phyloP scores from a whole-genome alignment of 2,888 invertebrate species.

The Aphrophora alni region DNA sequence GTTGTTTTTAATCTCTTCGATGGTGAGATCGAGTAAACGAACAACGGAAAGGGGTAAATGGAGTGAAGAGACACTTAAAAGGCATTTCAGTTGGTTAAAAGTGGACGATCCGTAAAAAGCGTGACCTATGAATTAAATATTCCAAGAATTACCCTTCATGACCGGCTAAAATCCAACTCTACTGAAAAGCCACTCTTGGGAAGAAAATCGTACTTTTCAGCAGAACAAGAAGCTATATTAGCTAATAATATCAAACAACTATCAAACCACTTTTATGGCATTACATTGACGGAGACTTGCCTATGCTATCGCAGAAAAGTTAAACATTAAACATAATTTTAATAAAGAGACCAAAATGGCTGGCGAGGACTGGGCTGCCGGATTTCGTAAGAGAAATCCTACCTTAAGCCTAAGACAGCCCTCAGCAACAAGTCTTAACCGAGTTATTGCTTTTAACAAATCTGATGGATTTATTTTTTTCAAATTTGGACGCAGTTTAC shows the following conservation, averaged over 20 bases:
- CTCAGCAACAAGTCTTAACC: constrained; percentile 51
- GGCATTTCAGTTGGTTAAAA: too few species aligned
- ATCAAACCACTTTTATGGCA: constrained; percentile 24
- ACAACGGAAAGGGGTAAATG: too few species aligned
- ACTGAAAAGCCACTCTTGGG: constrained; percentile 9
- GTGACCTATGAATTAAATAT: background rate
- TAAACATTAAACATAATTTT: constrained; percentile 26
- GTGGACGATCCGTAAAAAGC: too few species aligned
- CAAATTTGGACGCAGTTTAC: constrained; percentile 47
- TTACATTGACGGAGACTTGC: too few species aligned
- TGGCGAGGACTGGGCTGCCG: constrained; percentile 27
- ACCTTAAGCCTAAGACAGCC: constrained; percentile 49
- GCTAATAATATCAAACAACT: constrained; percentile 8
- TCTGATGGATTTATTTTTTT: constrained; percentile 49
- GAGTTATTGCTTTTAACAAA: constrained; percentile 51
- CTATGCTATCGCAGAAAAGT: too few species aligned
- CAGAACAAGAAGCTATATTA: constrained; percentile 18
- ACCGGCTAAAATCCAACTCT: background rate
- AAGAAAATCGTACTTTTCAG: background rate
- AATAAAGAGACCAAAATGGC: constrained; percentile 30
- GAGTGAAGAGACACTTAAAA: too few species aligned
- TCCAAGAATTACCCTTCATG: constrained; percentile 20
- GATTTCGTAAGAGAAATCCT: constrained; percentile 22
- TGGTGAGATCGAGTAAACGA: too few species aligned
- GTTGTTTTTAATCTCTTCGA: too few species aligned